Base-by-base conservation (phyloP, 1,140 invertebrate species). In the Apis mellifera region DNA sequence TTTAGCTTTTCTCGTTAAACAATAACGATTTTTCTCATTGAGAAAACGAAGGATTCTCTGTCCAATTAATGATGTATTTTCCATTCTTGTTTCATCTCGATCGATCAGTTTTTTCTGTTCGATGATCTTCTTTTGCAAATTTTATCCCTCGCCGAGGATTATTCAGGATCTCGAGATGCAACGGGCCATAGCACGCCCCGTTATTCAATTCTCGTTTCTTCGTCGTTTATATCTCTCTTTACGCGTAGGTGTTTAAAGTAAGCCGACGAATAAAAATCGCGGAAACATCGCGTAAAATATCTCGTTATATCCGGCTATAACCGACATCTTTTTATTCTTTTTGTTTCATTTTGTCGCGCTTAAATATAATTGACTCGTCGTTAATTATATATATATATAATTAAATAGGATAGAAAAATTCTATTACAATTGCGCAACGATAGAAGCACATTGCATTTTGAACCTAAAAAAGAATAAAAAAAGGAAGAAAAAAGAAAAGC, bases 191-290 rank as follows among this genome's bases (percentile, higher is more conserved):
- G 77, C 78, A 1, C 48, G 19, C 17, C 17, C 32, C 23, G 60
- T 73, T 80, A 73, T 52, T 65, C 69, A 73, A 64, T 65, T 26
- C 32, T 42, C 32, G 32, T 42, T 65, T 74, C 59, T 54, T 42
- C 54, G 32, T 26, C 76, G 26, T 26, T 68, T 17, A 59, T 55
- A 64, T 54, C 23, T 21, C 23, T 23, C 50, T 48, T 54, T 42
- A 12, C 69, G 78, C 74, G 78, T 80, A 62, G 78, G 78, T 80
- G 78, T 80, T 57, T 57, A 72, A 60, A 55, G 23, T 64, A 74
- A 73, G 59, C 23, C 59, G 65, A 50, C 12, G 50, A 60, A 70
- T 42, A 78, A 76, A 65, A 79, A 70, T n/a, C 54, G 21, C 66
- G 42, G 32, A 72, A 84, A 76, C 83, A 60, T 76, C 62, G 32